phyloP scores from a whole-genome alignment of 2,113 vertebrate genomes.

The Mirounga angustirostris region DNA sequence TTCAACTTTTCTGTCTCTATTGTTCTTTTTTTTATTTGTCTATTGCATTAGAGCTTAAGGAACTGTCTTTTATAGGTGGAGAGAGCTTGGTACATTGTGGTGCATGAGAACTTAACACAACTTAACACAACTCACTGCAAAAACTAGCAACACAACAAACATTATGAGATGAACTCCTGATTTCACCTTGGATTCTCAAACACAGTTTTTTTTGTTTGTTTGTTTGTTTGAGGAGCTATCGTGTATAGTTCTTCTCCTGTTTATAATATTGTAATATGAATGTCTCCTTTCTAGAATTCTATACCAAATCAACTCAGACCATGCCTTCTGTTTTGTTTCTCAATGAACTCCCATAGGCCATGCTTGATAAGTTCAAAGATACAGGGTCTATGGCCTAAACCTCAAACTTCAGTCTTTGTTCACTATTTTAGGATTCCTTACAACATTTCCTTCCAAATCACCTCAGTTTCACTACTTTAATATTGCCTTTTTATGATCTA shows the following conservation, averaged over 20 bases:
- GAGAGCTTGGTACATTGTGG: neutral
- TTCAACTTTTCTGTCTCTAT: constrained; percentile 53
- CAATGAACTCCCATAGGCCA: neutral
- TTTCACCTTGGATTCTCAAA: constrained; percentile 17
- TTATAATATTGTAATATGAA: neutral
- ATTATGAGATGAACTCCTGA: neutral
- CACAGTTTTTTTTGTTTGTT: neutral
- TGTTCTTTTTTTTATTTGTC: constrained; percentile 59
- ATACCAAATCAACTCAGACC: neutral
- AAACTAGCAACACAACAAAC: constrained; percentile 12
- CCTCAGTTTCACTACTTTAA: neutral
- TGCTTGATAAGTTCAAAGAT: neutral
- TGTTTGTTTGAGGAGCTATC: neutral
- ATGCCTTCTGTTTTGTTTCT: neutral
- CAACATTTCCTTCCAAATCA: neutral
- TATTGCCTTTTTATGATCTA: neutral
- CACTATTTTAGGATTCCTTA: constrained; percentile 9
- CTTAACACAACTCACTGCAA: neutral
- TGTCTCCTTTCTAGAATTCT: neutral
- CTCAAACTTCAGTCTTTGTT: constrained; percentile 2
- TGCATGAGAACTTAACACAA: neutral
- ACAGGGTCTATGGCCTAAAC: neutral
- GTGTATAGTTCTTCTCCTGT: neutral
- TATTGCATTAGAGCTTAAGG: constrained; percentile 52
- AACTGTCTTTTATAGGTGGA: constrained; percentile 32